phyloP scores from a whole-genome alignment of 2,797 vertebrate species.

The Denticeps clupeoides region DNA sequence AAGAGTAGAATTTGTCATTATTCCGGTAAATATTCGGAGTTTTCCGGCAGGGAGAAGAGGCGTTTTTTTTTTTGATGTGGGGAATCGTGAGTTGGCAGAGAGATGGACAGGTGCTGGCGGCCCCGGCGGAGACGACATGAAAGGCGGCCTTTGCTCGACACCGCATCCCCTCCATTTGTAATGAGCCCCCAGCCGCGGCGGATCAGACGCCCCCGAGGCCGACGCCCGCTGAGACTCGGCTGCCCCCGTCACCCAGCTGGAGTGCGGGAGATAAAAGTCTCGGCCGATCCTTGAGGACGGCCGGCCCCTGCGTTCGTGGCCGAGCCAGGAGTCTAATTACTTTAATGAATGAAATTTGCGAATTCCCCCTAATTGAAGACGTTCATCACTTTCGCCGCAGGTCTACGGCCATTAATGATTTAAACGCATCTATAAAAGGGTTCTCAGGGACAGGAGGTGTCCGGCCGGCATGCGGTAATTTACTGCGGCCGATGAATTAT shows the following conservation, averaged over 20 bases:
- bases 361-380: constrained; percentile 62
- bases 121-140: constrained; percentile 43
- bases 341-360: constrained; percentile 65
- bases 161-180: constrained; percentile 47
- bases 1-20: too few relatives aligned
- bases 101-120: constrained; percentile 43
- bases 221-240: not conserved
- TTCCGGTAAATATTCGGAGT: too few relatives aligned
- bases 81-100: constrained; percentile 41
- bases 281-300: constrained; percentile 37
- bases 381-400: constrained; percentile 49
- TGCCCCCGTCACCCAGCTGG: constrained; percentile 40
- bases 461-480: constrained; percentile 35
- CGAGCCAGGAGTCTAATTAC: constrained; percentile 50
- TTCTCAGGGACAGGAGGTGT: constrained; percentile 48
- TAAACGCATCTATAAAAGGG: constrained; percentile 61
- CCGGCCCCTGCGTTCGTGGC: constrained; percentile 39
- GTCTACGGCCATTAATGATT: constrained; percentile 56
- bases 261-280: constrained; percentile 58
- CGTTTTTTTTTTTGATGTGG: constrained; percentile 21
- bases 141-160: constrained; percentile 51
- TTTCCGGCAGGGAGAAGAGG: too few relatives aligned
- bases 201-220: constrained; percentile 29
- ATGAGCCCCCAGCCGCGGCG: constrained; percentile 40
- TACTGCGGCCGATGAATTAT: constrained; percentile 44